Evolutionary conservation across 2,797 vertebrate genomes (phyloP), one percentile per base, ranked within the genome.

Genomic region (Graptemys geographica): DNA sequence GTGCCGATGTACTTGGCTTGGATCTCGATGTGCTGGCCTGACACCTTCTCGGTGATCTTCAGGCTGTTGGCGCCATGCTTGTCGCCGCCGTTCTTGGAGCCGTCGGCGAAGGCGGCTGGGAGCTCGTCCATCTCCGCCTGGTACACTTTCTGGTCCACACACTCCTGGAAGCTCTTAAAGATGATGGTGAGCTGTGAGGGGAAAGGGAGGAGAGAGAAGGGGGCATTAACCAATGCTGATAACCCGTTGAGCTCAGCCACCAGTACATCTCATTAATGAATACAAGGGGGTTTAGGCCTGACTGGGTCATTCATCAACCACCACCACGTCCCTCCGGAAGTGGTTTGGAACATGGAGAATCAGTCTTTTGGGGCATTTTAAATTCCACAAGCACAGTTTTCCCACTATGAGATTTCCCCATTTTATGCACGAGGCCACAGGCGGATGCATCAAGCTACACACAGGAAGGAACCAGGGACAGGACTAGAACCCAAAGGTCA

Each of bases 111-210:
- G 2, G 99, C 99, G 0, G 99, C 99, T 0, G 99, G 99, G 59
- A 99, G 99, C 96, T 99, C 99, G 0, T 99, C 99, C 10, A 99
- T 99, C 98, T 99, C 99, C 0, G 99, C 99, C 83, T 99, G 99
- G 98, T 99, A 99, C 95, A 98, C 99, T 90, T 99, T 99, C 98
- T 99, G 99, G 80, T 99, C 99, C 92, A 99, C 99, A 0, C 99
- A 99, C 94, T 99, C 99, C 96, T 99, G 99, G 98, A 99, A 99
- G 96, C 99, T 99, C 98, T 99, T 99, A 96, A 99, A 99, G 98
- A 99, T 99, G 98, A 99, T 99, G 83, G 99, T 99, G 96, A 99
- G 98, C 99, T 99, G 97, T 6, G 44, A 7, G 76, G 84, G 49
- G 69, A 84, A 44, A 55, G 25, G 84, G 72, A 2, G 28, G 81